A percentile compares a stretch with the other conserved stretches of the same genome.
Conservation (phyloP, 1,140 invertebrate species). For the Drosophila pachea region DNA sequence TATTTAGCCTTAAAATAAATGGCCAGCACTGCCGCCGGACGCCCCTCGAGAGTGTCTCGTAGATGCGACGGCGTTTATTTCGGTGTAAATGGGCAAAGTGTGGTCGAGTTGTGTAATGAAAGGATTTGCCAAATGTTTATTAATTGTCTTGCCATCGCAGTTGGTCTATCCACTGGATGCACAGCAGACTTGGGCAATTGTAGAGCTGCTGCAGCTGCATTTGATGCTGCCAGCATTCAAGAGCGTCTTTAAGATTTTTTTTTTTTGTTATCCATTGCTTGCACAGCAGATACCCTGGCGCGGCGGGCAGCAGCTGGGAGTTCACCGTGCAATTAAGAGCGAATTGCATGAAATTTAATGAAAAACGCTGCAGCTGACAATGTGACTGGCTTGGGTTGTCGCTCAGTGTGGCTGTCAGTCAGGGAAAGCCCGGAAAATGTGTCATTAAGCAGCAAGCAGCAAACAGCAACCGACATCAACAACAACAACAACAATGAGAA, state of each 20-base stretch:
- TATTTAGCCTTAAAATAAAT: constrained; percentile 76
- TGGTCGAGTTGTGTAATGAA: constrained; percentile 6
- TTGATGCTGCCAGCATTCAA: no score
- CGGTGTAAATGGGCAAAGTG: constrained; percentile 30
- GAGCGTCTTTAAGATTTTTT: no score
- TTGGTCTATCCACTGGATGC: no score
- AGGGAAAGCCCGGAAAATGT: constrained; percentile 61
- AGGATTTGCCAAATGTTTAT: not conserved
- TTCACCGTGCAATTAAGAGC: constrained; percentile 52
- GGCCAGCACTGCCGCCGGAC: constrained; percentile 45
- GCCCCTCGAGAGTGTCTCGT: constrained; percentile 2
- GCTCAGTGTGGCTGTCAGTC: constrained; percentile 23
- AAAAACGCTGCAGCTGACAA: constrained; percentile 30
- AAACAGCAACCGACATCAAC: constrained; percentile 50
- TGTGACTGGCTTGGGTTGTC: constrained; percentile 5
- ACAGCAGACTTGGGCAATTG: no score
- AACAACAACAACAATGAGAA: constrained; percentile 8
- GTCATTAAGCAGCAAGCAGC: constrained; percentile 68
- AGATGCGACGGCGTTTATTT: constrained; percentile 19
- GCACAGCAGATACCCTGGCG: no score
- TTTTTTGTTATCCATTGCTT: no score
- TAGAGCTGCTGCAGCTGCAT: no score
- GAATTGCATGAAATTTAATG: constrained; percentile 66
- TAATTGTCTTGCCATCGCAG: not conserved
- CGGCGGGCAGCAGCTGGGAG: constrained; percentile 5